Base-by-base conservation (phyloP, 1,140 invertebrate species). In the Stenopsyche tienmushanensis region DNA sequence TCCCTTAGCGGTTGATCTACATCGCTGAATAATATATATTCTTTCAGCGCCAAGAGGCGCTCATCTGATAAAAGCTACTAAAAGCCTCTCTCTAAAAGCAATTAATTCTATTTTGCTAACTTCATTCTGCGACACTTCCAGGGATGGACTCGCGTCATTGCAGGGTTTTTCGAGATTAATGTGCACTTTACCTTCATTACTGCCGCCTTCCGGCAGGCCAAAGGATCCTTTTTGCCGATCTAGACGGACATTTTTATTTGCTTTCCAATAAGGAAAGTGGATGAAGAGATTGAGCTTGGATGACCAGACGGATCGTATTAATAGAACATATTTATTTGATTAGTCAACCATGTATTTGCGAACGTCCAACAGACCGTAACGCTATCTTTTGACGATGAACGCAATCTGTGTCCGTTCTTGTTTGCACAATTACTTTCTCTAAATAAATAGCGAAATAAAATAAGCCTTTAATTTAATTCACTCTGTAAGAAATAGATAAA, bases 71-170 rank as follows among this genome's bases (percentile, higher is more conserved):
- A 81, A 81, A 80, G 79, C 78, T 78, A 75, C 79, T 81, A 79
- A 81, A 80, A 81, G 78, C 79, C 57, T 73, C 75, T 80, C 77
- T 76, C 77, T 79, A 78, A 80, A 80, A 80, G 79, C 79, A 79
- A 81, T 81, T 69, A 80, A 81, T 81, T 79, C 77, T 76, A 80
- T 81, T 80, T 73, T 70, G 72, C 74, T 81, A 81, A 81, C 77
- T 72, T 77, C 78, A 79, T 81, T 81, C 78, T 18, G 47, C 53
- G 64, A 69, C 67, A 69, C 67, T 66, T 58, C 50, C 52, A 15
- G 25, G 29, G 29, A 41, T 20, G 42, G 13, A 18, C 13, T 20
- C 2, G 58, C 29, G 42, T 57, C 54, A 57, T 57, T 39, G 23
- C 54, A 5, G 47, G 15, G 23, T 13, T 18, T 2, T 10, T 7